These are phyloP conservation scores for Rhinichthys klamathensis DNA, from an alignment of 2,113 vertebrate species.

Conservation along the genomic window DNA sequence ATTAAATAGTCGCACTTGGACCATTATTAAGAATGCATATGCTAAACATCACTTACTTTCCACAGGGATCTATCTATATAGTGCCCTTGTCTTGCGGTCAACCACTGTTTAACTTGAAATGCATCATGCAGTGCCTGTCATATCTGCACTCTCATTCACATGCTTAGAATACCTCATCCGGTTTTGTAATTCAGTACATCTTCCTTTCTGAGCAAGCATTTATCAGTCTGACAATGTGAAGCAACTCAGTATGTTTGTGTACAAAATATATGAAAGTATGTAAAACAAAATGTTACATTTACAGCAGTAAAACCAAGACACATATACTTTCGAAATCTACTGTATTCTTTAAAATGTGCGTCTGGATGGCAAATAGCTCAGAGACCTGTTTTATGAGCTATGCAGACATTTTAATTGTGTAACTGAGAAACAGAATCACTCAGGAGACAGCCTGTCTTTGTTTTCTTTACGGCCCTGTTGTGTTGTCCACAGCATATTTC, in stretches of 20 bases:
- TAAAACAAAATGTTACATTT: not conserved
- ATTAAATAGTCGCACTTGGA: not conserved
- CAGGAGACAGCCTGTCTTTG: not conserved
- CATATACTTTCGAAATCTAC: not conserved
- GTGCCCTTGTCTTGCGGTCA: not conserved
- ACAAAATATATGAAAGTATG: not conserved
- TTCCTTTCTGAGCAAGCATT: not conserved
- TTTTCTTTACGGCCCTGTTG: not conserved
- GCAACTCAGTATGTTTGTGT: not conserved
- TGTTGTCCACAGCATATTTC: not conserved
- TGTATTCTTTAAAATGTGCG: not conserved
- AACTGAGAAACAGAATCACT: not conserved
- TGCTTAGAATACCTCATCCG: not conserved
- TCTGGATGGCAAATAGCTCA: not conserved
- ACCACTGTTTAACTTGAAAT: conserved; percentile 5
- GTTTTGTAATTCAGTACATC: not conserved
- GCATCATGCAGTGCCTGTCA: not conserved
- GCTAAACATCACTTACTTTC: not conserved
- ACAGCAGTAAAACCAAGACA: not conserved
- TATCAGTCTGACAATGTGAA: not conserved
- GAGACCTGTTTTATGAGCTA: not conserved
- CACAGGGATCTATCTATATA: not conserved
- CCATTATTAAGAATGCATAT: not conserved
- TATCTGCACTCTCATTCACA: not conserved
- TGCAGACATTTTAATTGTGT: not conserved